phyloP scores from a whole-genome alignment of 1,140 invertebrate species.

The Samia ricini region DNA sequence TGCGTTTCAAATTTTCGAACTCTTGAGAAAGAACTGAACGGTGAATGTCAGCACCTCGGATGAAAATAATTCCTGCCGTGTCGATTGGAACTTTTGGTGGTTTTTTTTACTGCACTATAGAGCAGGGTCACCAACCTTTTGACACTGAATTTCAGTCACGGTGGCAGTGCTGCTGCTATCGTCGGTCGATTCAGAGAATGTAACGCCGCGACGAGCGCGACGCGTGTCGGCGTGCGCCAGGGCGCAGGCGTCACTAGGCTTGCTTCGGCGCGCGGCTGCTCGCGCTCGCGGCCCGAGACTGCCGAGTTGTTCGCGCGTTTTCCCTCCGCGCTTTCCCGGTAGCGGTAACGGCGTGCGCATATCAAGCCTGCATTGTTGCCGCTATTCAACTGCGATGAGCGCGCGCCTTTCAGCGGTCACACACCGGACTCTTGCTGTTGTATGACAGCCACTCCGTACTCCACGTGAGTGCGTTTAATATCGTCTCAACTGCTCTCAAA shows the following conservation, averaged over 20 bases:
- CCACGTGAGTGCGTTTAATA: constrained; percentile 28
- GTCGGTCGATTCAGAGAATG: constrained; percentile 66
- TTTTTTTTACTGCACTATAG: constrained; percentile 44
- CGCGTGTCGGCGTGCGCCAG: constrained; percentile 63
- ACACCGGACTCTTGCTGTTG: constrained; percentile 48
- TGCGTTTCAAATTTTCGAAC: constrained; percentile 50
- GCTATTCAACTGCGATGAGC: constrained; percentile 53
- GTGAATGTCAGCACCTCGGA: constrained; percentile 26
- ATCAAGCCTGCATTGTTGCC: constrained; percentile 72
- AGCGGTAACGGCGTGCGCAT: constrained; percentile 56
- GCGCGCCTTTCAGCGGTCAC: constrained; percentile 48
- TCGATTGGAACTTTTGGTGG: constrained; percentile 30
- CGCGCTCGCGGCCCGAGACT: constrained; percentile 65
- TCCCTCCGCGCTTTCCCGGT: constrained; percentile 70
- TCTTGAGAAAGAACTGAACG: constrained; percentile 38
- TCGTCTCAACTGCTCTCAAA: constrained; percentile 26
- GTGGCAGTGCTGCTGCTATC: constrained; percentile 49
- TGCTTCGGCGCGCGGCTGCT: constrained; percentile 62
- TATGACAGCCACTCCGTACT: constrained; percentile 18
- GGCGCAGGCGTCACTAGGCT: constrained; percentile 55
- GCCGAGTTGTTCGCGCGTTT: constrained; percentile 63
- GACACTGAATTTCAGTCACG: constrained; percentile 72
- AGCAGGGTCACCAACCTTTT: constrained; percentile 71
- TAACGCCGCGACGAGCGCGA: constrained; percentile 70
- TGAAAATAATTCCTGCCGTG: constrained; percentile 32